Evolutionary conservation across 2,888 invertebrate species (phyloP).

Genomic region (Cartodere bifasciata): DNA sequence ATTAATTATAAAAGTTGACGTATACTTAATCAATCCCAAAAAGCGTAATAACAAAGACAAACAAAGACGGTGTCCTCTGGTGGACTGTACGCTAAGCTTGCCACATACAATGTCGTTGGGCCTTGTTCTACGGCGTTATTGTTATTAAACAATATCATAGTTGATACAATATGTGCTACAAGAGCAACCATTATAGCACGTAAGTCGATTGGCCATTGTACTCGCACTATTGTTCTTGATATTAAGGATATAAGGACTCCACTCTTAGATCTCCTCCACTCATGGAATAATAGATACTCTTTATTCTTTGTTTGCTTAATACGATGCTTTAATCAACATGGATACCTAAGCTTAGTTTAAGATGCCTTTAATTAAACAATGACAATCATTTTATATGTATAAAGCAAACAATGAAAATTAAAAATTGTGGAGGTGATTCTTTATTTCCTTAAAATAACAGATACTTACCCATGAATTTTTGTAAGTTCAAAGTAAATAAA

Average conservation of each 20-base stretch:
- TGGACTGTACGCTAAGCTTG: slow-evolving; percentile 25
- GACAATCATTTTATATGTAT: no score
- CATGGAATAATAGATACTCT: no score
- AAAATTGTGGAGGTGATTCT: no score
- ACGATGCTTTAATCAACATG: no score
- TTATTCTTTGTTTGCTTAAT: no score
- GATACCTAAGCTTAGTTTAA: no score
- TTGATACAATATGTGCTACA: slow-evolving; percentile 34
- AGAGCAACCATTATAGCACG: slow-evolving; percentile 33
- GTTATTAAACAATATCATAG: slow-evolving; percentile 36
- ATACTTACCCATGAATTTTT: no score
- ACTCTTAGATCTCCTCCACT: slow-evolving; percentile 11
- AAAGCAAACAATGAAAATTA: no score
- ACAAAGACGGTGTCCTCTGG: slow-evolving; percentile 19
- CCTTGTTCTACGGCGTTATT: slow-evolving; percentile 33
- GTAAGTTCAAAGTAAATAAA: no score
- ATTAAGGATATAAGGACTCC: slow-evolving; percentile 26
- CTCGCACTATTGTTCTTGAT: slow-evolving; percentile 31
- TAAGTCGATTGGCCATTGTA: slow-evolving; percentile 36
- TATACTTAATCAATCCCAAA: slow-evolving; percentile 28
- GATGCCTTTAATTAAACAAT: no score
- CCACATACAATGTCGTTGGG: slow-evolving; percentile 25
- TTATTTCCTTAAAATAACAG: no score
- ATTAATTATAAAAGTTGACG: no score
- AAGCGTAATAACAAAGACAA: slow-evolving; percentile 24